Conservation (phyloP, 2,113 vertebrate species). For the Psittacus erithacus region DNA sequence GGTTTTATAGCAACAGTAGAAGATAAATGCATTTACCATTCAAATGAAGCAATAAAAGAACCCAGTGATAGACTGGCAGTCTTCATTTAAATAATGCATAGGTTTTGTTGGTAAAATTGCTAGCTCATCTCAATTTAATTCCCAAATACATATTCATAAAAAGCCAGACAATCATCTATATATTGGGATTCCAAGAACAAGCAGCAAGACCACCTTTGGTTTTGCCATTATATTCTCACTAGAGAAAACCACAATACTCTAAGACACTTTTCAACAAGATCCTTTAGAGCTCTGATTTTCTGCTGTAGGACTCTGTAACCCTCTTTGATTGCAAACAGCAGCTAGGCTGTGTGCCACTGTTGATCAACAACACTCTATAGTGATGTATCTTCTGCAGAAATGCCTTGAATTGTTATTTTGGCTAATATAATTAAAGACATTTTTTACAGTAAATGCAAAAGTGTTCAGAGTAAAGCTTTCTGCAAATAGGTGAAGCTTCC, state of each 20-base stretch:
- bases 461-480: neutral
- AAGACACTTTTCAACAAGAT: neutral
- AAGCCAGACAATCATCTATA: neutral
- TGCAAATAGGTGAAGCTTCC: neutral
- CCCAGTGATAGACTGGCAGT: neutral
- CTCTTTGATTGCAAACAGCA: neutral
- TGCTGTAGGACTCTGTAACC: neutral
- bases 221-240: neutral
- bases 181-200: neutral
- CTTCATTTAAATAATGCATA: constrained; percentile 20
- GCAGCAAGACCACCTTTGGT: neutral
- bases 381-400: neutral
- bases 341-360: neutral
- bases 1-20: constrained; percentile 39
- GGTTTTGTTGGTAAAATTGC: neutral
- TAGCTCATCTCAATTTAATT: neutral
- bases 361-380: neutral
- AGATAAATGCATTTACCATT: constrained; percentile 32
- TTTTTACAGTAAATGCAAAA: neutral
- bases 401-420: neutral
- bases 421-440: neutral
- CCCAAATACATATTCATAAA: neutral
- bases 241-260: neutral
- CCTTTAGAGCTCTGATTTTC: neutral
- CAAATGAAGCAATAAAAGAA: neutral